These are phyloP conservation scores for Ganaspis brasiliensis DNA, from an alignment of 2,888 invertebrate species.

Conservation along the genomic window DNA sequence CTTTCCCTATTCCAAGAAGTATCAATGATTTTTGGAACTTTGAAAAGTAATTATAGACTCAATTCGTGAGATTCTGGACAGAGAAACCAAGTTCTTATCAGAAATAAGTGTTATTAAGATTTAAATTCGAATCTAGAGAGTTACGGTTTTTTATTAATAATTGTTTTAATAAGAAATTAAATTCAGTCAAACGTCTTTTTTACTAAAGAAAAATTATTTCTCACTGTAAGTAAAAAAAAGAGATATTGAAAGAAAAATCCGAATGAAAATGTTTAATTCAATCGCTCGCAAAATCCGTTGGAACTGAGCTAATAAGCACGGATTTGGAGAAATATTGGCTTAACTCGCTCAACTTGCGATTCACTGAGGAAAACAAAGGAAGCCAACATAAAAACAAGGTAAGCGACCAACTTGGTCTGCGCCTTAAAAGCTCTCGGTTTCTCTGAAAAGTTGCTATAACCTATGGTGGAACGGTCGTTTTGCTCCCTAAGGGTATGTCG, in stretches of 20 bases:
- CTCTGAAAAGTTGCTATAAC: constrained; percentile 20
- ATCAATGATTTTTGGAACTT: constrained; percentile 20
- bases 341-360: constrained; percentile 21
- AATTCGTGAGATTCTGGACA: neutral
- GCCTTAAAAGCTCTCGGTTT: neutral
- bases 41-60: constrained; percentile 33
- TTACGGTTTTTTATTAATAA: no score
- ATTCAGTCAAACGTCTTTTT: no score
- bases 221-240: no score
- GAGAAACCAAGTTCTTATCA: neutral
- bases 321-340: constrained; percentile 19
- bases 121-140: neutral
- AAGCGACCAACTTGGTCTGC: constrained; percentile 24
- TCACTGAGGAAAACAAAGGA: constrained; percentile 24
- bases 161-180: no score
- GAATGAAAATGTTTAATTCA: no score
- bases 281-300: no score
- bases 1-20: constrained; percentile 5
- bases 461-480: constrained; percentile 52
- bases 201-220: no score
- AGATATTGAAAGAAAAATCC: no score
- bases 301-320: constrained; percentile 7
- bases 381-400: constrained; percentile 26
- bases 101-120: neutral
- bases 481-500: constrained; percentile 60